Conservation (phyloP, 1,140 invertebrate species). For the Caenorhabditis remanei region DNA sequence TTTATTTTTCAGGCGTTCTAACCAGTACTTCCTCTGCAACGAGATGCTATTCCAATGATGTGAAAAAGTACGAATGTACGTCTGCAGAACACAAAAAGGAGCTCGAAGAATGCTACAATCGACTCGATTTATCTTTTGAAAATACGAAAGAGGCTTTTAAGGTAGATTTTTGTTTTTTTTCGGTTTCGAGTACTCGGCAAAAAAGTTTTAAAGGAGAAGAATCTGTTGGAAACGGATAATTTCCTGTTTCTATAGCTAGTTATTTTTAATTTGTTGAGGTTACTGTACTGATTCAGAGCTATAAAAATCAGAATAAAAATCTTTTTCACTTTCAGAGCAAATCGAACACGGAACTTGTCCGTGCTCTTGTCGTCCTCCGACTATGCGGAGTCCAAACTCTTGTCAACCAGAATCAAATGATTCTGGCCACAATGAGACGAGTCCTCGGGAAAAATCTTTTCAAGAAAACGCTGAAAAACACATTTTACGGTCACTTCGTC, state of each 20-base stretch:
- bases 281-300: no score
- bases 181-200: no score
- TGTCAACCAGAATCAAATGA: constrained; percentile 94
- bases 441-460: constrained; percentile 90
- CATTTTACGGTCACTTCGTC: constrained; percentile 99
- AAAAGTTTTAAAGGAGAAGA: no score
- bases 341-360: constrained; percentile 90
- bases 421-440: constrained; percentile 86
- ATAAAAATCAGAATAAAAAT: no score
- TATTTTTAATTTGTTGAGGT: no score
- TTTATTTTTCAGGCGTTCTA: not conserved
- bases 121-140: constrained; percentile 87
- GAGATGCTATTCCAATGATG: constrained; percentile 23
- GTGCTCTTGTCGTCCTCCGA: constrained; percentile 92
- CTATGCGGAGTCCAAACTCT: constrained; percentile 90
- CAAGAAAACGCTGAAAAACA: constrained; percentile 88
- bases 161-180: constrained; percentile 64
- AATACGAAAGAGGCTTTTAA: constrained; percentile 81
- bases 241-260: no score
- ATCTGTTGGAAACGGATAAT: no score
- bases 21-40: not conserved
- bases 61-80: constrained; percentile 14
- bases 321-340: constrained; percentile 86
- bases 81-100: constrained; percentile 64
- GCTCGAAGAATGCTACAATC: constrained; percentile 81